Percentiles rank a stretch among this genome's conserved stretches.
Evolutionary conservation across 2,888 invertebrate genomes (phyloP).

Genomic region (Punctoribates punctum): DNA sequence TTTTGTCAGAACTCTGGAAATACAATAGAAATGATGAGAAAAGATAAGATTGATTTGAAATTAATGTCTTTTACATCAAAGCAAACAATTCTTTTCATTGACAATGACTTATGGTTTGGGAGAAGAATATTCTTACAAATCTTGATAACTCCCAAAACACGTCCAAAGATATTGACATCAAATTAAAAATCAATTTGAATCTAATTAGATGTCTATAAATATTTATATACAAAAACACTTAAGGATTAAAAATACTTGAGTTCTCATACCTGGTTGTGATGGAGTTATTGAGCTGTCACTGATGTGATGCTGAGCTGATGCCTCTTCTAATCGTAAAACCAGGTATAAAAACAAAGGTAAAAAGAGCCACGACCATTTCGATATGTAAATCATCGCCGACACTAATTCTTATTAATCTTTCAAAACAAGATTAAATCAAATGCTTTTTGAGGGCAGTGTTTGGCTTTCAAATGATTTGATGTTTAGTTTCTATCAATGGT

Average conservation of each 20-base stretch:
- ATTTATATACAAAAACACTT: background rate
- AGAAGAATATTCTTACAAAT: too few relatives aligned
- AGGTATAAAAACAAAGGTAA: background rate
- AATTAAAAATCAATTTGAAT: background rate
- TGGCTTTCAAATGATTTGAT: too few relatives aligned
- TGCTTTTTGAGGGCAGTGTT: too few relatives aligned
- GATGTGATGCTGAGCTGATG: slow-evolving; percentile 5
- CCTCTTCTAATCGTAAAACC: background rate
- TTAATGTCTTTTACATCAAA: too few relatives aligned
- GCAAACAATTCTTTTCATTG: too few relatives aligned
- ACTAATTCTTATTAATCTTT: background rate
- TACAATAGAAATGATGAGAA: too few relatives aligned
- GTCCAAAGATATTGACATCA: background rate
- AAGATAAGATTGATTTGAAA: too few relatives aligned
- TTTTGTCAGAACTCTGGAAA: too few relatives aligned
- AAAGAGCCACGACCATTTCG: background rate
- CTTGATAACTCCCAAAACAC: background rate
- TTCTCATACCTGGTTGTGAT: background rate
- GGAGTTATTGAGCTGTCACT: slow-evolving; percentile 19
- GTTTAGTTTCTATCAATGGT: too few relatives aligned
- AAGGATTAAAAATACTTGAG: background rate
- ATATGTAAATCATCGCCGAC: background rate
- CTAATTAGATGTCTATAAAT: background rate
- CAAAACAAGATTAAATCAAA: background rate
- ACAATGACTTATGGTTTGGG: too few relatives aligned